Evolutionary conservation across 2,797 vertebrate genomes (phyloP).

Genomic region (Agapornis canus): DNA sequence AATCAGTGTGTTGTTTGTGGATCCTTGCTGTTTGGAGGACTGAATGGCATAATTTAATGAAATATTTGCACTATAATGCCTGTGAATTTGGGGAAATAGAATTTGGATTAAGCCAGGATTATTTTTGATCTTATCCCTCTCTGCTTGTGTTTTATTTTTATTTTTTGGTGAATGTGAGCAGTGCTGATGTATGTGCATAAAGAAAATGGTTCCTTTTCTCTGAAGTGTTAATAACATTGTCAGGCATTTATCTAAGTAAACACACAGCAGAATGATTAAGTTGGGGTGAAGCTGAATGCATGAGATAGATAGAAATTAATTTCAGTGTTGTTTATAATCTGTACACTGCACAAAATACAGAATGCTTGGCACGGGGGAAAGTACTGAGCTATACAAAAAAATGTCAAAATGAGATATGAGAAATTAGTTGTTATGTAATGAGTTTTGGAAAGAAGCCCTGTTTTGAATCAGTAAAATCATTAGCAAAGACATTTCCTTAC

Average conservation of each 20-base stretch:
- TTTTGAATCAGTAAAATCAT: neutral
- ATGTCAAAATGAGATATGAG: neutral
- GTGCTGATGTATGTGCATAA: neutral
- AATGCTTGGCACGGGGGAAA: neutral
- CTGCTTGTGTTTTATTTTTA: neutral
- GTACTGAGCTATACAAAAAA: neutral
- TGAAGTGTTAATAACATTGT: slow-evolving; percentile 55
- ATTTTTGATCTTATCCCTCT: slow-evolving; percentile 48
- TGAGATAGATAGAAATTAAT: slow-evolving; percentile 47
- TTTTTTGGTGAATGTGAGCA: neutral
- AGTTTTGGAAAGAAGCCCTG: neutral
- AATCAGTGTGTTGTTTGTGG: slow-evolving; percentile 30
- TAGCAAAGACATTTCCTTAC: neutral
- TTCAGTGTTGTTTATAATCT: slow-evolving; percentile 51
- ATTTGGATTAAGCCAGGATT: slow-evolving; percentile 65
- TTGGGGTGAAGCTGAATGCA: slow-evolving; percentile 3
- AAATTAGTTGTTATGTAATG: neutral
- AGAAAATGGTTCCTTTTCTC: slow-evolving; percentile 51
- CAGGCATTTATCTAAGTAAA: slow-evolving; percentile 57
- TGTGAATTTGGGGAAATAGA: slow-evolving; percentile 42
- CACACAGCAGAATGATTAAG: slow-evolving; percentile 46
- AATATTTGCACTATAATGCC: slow-evolving; percentile 47
- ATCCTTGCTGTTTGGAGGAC: slow-evolving; percentile 25
- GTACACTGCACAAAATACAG: neutral
- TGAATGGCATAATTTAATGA: slow-evolving; percentile 12